phyloP scores from a whole-genome alignment of 2,888 invertebrate genomes.

The Chrysina gloriosa region DNA sequence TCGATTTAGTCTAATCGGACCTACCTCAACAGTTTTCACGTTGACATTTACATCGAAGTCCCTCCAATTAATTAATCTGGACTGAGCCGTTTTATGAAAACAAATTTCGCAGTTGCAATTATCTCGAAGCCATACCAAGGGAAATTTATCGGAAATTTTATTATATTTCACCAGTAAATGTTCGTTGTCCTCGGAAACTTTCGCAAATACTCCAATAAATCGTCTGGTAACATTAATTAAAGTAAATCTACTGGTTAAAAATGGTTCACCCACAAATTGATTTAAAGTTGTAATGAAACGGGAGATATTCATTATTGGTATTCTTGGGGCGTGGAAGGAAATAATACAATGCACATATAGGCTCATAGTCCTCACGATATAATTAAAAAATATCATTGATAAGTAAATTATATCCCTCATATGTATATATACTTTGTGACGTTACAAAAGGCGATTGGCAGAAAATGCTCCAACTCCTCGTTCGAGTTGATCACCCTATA shows the following conservation, averaged over 20 bases:
- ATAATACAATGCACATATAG: no score
- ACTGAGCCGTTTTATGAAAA: conserved; percentile 72
- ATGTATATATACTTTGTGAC: no score
- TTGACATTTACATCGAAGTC: conserved; percentile 69
- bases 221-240: neutral
- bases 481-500: no score
- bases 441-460: no score
- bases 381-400: no score
- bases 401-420: no score
- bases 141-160: conserved; percentile 64
- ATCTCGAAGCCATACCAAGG: conserved; percentile 78
- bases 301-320: no score
- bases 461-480: no score
- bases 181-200: conserved; percentile 42
- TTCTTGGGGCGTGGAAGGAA: no score
- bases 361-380: no score
- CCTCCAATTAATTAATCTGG: conserved; percentile 73
- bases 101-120: conserved; percentile 78
- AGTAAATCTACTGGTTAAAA: neutral
- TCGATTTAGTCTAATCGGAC: neutral
- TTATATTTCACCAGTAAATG: conserved; percentile 44
- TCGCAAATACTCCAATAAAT: conserved; percentile 25
- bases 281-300: no score
- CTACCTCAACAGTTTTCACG: conserved; percentile 60
- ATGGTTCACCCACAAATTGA: no score